Conservation (phyloP, 2,888 invertebrate genomes). For the Nomada flava region DNA sequence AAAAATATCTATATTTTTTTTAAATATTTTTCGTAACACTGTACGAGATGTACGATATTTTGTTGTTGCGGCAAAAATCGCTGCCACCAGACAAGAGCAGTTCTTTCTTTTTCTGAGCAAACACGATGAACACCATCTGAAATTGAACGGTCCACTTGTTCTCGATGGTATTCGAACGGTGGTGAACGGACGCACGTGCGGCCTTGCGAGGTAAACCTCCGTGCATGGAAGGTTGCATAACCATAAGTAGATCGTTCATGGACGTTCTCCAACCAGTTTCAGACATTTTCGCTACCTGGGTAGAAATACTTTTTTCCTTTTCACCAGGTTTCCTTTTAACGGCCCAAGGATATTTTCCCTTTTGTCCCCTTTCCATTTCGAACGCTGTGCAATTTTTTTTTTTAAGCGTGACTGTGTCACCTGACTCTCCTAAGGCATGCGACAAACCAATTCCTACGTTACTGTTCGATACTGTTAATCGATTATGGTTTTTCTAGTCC, state of each 20-base stretch:
- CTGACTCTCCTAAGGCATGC: too few species aligned
- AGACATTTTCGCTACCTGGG: constrained; percentile 35
- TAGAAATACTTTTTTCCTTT: neutral
- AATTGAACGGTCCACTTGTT: constrained; percentile 44
- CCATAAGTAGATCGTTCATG: constrained; percentile 47
- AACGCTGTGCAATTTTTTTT: neutral
- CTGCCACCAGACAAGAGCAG: constrained; percentile 22
- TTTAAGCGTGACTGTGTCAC: too few species aligned
- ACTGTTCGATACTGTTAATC: neutral
- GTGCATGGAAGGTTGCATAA: constrained; percentile 61
- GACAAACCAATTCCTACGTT: too few species aligned
- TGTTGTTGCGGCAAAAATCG: constrained; percentile 22
- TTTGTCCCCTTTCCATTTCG: neutral
- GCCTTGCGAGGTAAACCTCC: constrained; percentile 68
- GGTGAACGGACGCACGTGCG: constrained; percentile 68
- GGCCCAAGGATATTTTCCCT: neutral
- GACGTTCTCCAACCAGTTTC: constrained; percentile 44
- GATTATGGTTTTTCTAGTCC: neutral
- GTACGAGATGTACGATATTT: neutral
- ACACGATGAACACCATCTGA: constrained; percentile 54
- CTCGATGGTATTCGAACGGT: constrained; percentile 62
- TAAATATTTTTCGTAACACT: neutral
- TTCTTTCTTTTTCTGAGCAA: constrained; percentile 37
- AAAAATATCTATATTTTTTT: neutral
- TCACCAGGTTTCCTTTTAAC: neutral